Conservation (phyloP, 2,888 invertebrate genomes). For the Eledona agricola region DNA sequence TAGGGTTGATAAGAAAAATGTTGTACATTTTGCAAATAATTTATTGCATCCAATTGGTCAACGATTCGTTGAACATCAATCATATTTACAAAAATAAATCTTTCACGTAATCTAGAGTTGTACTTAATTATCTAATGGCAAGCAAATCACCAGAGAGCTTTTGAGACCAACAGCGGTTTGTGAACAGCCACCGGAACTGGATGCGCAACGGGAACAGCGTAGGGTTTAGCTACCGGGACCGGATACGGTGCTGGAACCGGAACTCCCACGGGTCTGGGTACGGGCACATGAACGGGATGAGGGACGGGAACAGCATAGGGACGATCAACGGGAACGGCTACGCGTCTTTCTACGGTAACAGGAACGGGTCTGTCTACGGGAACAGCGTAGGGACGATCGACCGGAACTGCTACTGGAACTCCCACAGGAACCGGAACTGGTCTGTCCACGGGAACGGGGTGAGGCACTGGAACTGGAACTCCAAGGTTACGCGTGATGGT, state of each 20-base stretch:
- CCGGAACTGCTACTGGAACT: constrained; percentile 58
- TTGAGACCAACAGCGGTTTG: constrained; percentile 53
- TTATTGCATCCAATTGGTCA: too few relatives aligned
- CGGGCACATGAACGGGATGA: constrained; percentile 56
- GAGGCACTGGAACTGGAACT: constrained; percentile 65
- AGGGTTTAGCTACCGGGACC: constrained; percentile 49
- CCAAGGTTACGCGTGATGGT: constrained; percentile 63
- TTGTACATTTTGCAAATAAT: too few relatives aligned
- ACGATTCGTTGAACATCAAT: too few relatives aligned
- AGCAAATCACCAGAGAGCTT: constrained; percentile 17
- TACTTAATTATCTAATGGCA: constrained; percentile 13
- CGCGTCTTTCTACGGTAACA: constrained; percentile 65
- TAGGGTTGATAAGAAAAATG: too few relatives aligned
- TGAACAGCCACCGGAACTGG: constrained; percentile 62
- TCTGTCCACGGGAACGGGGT: constrained; percentile 58
- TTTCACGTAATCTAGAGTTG: constrained; percentile 17
- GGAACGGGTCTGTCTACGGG: constrained; percentile 63
- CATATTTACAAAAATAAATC: constrained; percentile 31
- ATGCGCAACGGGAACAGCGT: constrained; percentile 60
- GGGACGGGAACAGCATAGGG: constrained; percentile 62
- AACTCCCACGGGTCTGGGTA: constrained; percentile 53
- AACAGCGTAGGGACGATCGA: constrained; percentile 61
- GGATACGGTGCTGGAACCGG: constrained; percentile 53
- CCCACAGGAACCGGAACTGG: constrained; percentile 57
- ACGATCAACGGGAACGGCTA: constrained; percentile 66